Evolutionary conservation across 2,113 vertebrate genomes (phyloP).

Genomic region (Nettapus auritus): DNA sequence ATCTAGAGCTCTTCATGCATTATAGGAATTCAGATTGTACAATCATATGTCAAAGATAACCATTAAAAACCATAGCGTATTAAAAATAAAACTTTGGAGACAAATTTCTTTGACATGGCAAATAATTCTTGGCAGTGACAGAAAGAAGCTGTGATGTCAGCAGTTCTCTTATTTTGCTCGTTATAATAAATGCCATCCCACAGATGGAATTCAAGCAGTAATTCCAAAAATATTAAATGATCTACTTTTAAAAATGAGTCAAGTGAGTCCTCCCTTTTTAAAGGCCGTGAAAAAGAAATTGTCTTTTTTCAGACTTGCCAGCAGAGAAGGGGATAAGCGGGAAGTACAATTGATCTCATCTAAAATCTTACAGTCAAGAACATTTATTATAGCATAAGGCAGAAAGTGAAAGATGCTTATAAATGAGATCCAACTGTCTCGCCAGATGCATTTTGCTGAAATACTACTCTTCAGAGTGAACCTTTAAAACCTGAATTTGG

Average conservation of each 20-base stretch:
- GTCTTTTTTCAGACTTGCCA: constrained; percentile 34
- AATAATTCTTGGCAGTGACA: constrained; percentile 30
- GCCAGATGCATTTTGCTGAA: constrained; percentile 73
- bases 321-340: constrained; percentile 55
- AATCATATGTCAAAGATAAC: neutral
- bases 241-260: constrained; percentile 67
- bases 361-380: constrained; percentile 72
- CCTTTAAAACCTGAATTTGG: constrained; percentile 63
- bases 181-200: constrained; percentile 56
- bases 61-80: neutral
- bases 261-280: constrained; percentile 58
- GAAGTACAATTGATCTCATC: constrained; percentile 73
- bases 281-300: constrained; percentile 54
- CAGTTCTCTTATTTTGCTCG: constrained; percentile 63
- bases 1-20: neutral
- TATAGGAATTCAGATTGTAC: neutral
- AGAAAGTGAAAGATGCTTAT: constrained; percentile 71
- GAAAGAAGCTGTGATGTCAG: constrained; percentile 58
- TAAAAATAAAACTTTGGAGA: constrained; percentile 20
- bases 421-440: constrained; percentile 71
- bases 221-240: constrained; percentile 71
- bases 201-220: constrained; percentile 68
- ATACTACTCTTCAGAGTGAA: constrained; percentile 53
- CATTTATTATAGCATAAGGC: constrained; percentile 68
- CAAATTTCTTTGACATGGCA: constrained; percentile 45